Evolutionary conservation across 2,888 invertebrate species (phyloP).

Genomic region (Scaeva pyrastri): DNA sequence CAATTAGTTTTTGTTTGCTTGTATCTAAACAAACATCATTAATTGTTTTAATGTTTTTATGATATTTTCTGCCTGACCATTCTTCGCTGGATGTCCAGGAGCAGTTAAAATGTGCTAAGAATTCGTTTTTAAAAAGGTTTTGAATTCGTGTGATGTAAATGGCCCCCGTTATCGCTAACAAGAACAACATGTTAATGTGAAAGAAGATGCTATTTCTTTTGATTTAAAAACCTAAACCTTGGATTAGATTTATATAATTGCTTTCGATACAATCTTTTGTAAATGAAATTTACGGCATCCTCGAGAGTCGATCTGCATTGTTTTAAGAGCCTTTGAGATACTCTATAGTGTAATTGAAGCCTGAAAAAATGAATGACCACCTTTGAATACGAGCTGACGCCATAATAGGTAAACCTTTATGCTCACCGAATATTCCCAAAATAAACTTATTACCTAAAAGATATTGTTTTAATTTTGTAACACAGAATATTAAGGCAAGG

Average conservation of each 20-base stretch:
- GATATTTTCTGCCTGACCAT: conserved; percentile 77
- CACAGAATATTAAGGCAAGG: conserved; percentile 53
- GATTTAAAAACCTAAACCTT: not conserved
- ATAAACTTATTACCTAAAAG: conserved; percentile 64
- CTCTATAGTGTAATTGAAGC: conserved; percentile 34
- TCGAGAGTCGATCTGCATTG: conserved; percentile 20
- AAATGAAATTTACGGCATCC: conserved; percentile 6
- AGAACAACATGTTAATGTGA: conserved; percentile 52
- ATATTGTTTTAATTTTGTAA: conserved; percentile 70
- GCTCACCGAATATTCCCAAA: conserved; percentile 62
- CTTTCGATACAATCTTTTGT: conserved; percentile 22
- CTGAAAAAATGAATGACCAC: conserved; percentile 43
- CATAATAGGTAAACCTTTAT: conserved; percentile 66
- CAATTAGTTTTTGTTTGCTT: too few relatives aligned
- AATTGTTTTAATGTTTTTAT: conserved; percentile 76
- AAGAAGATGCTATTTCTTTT: conserved; percentile 48
- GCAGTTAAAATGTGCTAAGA: conserved; percentile 45
- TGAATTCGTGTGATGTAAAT: conserved; percentile 53
- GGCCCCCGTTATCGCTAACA: conserved; percentile 66
- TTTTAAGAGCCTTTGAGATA: conserved; percentile 31
- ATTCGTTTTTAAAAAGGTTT: conserved; percentile 16
- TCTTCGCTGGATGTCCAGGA: conserved; percentile 68
- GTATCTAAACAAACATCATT: conserved; percentile 44
- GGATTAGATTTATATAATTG: conserved; percentile 53
- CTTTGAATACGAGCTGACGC: conserved; percentile 48